Conservation (phyloP, 2,113 vertebrate genomes). For the Grantiella picta region DNA sequence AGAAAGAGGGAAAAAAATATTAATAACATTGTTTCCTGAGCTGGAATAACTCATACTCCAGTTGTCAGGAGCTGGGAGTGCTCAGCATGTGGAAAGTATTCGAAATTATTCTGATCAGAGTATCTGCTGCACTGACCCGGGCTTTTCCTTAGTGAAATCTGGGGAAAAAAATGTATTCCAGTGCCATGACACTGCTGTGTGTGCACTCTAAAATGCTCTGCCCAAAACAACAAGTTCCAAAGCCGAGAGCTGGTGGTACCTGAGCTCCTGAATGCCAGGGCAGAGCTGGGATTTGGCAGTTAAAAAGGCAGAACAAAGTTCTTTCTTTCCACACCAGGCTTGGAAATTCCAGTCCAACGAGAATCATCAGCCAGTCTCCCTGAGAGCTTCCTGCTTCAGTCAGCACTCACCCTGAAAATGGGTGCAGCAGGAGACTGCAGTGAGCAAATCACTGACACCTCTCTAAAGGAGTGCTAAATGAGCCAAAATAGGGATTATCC, state of each 20-base stretch:
- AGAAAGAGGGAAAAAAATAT: background rate
- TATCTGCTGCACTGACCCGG: background rate
- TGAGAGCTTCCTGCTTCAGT: constrained; percentile 10
- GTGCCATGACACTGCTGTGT: background rate
- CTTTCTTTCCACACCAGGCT: background rate
- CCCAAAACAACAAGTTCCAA: background rate
- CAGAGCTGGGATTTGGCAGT: background rate
- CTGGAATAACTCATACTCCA: constrained; percentile 2
- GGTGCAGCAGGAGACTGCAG: background rate
- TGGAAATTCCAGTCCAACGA: constrained; percentile 40
- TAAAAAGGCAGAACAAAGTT: constrained; percentile 2
- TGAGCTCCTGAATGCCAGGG: background rate
- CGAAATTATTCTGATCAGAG: background rate
- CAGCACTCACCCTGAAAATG: background rate
- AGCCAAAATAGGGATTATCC: background rate
- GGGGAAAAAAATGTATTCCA: background rate
- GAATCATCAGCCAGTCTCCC: background rate
- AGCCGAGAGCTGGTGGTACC: accelerated
- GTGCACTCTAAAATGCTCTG: background rate
- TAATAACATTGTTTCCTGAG: constrained; percentile 8
- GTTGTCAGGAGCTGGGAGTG: constrained; percentile 1
- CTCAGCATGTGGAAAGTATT: background rate
- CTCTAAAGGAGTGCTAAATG: background rate
- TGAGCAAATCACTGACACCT: background rate
- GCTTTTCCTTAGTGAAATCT: background rate